A percentile compares a stretch with the other conserved stretches of the same genome.
These are phyloP conservation scores for Procambarus virginalis DNA, from an alignment of 1,140 invertebrate genomes.

Conservation along the genomic window DNA sequence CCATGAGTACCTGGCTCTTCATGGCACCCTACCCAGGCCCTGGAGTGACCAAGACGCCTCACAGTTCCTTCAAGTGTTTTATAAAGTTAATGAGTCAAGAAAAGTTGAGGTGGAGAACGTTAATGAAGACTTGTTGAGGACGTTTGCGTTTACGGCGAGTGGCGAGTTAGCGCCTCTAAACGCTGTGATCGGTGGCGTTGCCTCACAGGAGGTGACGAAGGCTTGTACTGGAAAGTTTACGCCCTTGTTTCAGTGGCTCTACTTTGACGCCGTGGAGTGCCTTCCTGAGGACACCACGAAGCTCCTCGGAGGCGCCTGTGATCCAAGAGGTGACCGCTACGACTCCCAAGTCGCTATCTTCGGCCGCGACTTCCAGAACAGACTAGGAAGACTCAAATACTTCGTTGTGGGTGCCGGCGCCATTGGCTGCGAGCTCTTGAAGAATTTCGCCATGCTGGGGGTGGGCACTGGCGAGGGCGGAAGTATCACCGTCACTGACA, in stretches of 20 bases:
- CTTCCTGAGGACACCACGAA: slow-evolving; percentile 81
- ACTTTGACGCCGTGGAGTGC: slow-evolving; percentile 97
- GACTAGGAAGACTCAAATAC: slow-evolving; percentile 83
- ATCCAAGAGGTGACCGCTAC: slow-evolving; percentile 79
- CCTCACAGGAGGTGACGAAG: slow-evolving; percentile 87
- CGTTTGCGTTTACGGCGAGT: slow-evolving; percentile 82
- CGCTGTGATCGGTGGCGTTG: slow-evolving; percentile 85
- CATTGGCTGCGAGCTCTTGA: slow-evolving; percentile 98
- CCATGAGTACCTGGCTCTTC: slow-evolving; percentile 81
- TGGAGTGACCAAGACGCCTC: slow-evolving; percentile 86
- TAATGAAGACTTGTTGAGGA: slow-evolving; percentile 83
- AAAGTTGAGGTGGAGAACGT: slow-evolving; percentile 81
- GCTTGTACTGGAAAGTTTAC: slow-evolving; percentile 97
- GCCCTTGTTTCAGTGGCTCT: slow-evolving; percentile 95
- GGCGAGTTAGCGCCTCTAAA: slow-evolving; percentile 95
- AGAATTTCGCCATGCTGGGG: slow-evolving; percentile 99
- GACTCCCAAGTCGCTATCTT: slow-evolving; percentile 96
- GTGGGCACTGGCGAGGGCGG: slow-evolving; percentile 83
- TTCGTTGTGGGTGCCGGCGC: slow-evolving; percentile 96
- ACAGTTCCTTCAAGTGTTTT: slow-evolving; percentile 83
- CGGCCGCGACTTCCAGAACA: slow-evolving; percentile 85
- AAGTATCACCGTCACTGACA: slow-evolving; percentile 92
- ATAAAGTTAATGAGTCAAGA: slow-evolving; percentile 77
- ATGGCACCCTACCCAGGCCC: slow-evolving; percentile 81
- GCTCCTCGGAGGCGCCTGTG: slow-evolving; percentile 83